Conservation (phyloP, 2,113 vertebrate genomes). For the Esox niger region DNA sequence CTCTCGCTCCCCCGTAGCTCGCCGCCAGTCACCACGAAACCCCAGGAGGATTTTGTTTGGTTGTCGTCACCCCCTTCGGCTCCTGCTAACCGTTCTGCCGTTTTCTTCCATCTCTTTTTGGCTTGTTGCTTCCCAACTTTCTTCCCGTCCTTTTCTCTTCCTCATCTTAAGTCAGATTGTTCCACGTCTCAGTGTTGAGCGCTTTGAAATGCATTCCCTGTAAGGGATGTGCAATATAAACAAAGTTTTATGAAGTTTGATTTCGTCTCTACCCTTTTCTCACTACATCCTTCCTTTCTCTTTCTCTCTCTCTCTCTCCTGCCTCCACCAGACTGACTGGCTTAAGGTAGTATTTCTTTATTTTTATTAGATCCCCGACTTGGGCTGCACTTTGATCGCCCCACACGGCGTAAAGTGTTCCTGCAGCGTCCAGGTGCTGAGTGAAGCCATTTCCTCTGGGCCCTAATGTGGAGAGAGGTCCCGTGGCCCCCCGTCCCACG, state of each 20-base stretch:
- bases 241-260: too few species aligned
- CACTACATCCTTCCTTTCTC: too few species aligned
- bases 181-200: too few species aligned
- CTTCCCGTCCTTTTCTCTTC: background rate
- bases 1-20: conserved; percentile 2
- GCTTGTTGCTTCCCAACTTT: background rate
- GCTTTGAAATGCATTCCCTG: too few species aligned
- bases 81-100: background rate
- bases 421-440: conserved; percentile 49
- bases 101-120: background rate
- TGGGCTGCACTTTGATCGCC: conserved; percentile 38
- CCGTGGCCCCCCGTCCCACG: background rate
- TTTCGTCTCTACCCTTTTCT: background rate
- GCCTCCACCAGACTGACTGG: conserved; percentile 26
- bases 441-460: conserved; percentile 52
- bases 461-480: conserved; percentile 26
- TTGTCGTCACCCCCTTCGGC: background rate
- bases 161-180: background rate
- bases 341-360: conserved; percentile 50
- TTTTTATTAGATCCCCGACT: conserved; percentile 49
- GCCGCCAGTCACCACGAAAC: conserved; percentile 9
- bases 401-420: conserved; percentile 37
- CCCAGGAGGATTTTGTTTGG: background rate
- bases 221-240: too few species aligned
- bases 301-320: conserved; percentile 12